Conservation (phyloP, 2,888 invertebrate genomes). For the Dasypogon diadema region DNA sequence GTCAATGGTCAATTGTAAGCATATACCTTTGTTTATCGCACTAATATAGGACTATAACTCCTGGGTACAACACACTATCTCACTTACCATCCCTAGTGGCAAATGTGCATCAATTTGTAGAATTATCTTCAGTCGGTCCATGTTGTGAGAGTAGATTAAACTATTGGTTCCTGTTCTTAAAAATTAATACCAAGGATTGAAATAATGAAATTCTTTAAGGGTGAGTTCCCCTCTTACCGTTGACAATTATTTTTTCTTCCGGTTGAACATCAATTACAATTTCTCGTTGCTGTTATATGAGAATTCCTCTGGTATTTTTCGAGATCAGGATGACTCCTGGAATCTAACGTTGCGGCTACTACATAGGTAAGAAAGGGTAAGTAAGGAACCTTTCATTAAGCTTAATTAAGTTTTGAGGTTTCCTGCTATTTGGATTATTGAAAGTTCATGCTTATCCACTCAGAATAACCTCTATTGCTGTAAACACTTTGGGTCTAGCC, state of each 20-base stretch:
- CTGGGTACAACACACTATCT: not conserved
- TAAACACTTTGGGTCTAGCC: constrained; percentile 37
- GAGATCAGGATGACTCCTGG: constrained; percentile 8
- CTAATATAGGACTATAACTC: not conserved
- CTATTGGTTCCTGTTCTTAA: not conserved
- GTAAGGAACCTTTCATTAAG: constrained; percentile 45
- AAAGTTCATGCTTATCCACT: constrained; percentile 48
- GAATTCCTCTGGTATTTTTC: constrained; percentile 40
- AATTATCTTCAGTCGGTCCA: not conserved
- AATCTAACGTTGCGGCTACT: constrained; percentile 39
- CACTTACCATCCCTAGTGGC: not conserved
- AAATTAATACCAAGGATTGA: not conserved
- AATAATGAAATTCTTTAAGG: not conserved
- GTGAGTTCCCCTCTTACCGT: not conserved
- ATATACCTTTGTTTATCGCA: not conserved
- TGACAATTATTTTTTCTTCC: no score
- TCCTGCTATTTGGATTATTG: constrained; percentile 50
- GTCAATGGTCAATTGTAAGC: not conserved
- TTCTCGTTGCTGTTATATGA: constrained; percentile 10
- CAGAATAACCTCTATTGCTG: constrained; percentile 36
- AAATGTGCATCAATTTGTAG: not conserved
- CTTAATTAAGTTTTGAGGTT: constrained; percentile 52
- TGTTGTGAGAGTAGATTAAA: no score
- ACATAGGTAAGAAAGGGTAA: constrained; percentile 20
- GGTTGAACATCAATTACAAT: not conserved